Evolutionary conservation across 1,140 invertebrate genomes (phyloP).

Genomic region (Hylaeus anthracinus): DNA sequence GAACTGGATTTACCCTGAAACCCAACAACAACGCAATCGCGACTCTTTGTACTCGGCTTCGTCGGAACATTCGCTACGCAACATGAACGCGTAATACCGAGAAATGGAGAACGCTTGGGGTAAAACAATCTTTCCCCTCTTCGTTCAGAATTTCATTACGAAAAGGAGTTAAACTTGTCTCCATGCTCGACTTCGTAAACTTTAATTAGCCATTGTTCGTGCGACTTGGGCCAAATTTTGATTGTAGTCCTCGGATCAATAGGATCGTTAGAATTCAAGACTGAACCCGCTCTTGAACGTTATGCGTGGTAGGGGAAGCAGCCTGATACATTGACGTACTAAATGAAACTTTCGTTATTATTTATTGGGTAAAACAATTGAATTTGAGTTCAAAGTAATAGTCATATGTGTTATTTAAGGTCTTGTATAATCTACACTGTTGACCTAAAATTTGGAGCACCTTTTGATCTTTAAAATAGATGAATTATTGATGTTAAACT

Average conservation of each 20-base stretch:
- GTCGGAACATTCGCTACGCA: not conserved
- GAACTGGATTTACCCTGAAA: not conserved
- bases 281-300: conserved; percentile 1
- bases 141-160: conserved; percentile 2
- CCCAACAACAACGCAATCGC: not conserved
- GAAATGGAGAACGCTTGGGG: not conserved
- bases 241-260: not conserved
- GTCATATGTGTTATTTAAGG: too few species aligned
- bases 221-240: not conserved
- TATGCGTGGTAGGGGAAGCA: not conserved
- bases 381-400: too few species aligned
- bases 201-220: not conserved
- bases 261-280: conserved; percentile 4
- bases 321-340: too few species aligned
- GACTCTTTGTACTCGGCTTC: too few species aligned
- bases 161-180: not conserved
- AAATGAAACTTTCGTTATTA: too few species aligned
- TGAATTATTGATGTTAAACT: too few species aligned
- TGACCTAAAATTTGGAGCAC: too few species aligned
- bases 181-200: not conserved
- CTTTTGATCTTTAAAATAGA: too few species aligned
- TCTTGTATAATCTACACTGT: too few species aligned
- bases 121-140: not conserved
- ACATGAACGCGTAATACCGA: not conserved
- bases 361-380: too few species aligned